Conservation (phyloP, 30 jellyfish, hydroid and myxozoan genomes). For the Nemopilema nomurai region DNA sequence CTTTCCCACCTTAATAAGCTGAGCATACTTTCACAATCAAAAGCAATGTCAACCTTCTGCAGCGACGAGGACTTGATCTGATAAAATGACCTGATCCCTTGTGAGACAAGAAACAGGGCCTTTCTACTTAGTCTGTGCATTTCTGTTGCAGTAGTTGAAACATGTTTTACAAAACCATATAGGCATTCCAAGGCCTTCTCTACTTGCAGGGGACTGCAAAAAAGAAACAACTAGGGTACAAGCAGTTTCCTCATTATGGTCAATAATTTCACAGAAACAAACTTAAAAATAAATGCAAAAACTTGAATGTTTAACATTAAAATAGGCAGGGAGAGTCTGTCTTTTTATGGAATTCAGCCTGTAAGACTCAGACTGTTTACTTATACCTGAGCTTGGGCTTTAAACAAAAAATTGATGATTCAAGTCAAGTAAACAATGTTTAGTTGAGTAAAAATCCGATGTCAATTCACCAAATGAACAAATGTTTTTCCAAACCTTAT, state of each 20-base stretch:
- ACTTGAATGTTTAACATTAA: no score
- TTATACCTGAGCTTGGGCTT: no score
- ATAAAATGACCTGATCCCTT: constrained; percentile 28
- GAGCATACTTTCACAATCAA: background rate
- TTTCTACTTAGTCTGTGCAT: background rate
- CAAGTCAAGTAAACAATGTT: no score
- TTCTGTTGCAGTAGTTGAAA: background rate
- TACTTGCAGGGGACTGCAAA: constrained; percentile 40
- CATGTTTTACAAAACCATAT: background rate
- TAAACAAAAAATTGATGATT: no score
- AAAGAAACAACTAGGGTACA: no score
- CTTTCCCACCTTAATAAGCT: constrained; percentile 21
- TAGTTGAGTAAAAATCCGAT: background rate
- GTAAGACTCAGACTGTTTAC: no score
- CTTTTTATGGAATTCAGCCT: no score
- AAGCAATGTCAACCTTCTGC: background rate
- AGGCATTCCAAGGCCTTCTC: constrained; percentile 2
- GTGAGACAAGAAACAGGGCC: constrained; percentile 20
- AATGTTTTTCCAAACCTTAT: constrained; percentile 1
- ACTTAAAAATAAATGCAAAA: no score
- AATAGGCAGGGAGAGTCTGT: no score
- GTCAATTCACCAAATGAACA: background rate
- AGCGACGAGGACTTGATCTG: background rate
- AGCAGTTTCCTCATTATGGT: no score
- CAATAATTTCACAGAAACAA: no score